Evolutionary conservation across 2,797 vertebrate species (phyloP).

Genomic region (Setipinna tenuifilis): DNA sequence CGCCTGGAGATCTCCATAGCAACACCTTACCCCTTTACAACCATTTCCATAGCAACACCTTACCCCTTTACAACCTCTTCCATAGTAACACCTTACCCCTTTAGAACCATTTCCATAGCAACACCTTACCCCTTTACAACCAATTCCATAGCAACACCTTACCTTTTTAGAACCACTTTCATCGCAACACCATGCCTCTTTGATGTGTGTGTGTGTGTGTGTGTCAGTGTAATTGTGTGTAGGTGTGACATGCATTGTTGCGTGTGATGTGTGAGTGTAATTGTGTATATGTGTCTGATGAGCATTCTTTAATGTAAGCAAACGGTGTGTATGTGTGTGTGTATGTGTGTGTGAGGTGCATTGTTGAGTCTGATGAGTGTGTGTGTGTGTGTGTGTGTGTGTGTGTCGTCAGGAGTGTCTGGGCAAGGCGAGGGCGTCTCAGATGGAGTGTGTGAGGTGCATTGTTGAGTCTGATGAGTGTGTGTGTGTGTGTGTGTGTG

Average conservation of each 20-base stretch:
- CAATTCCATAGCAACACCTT: neutral
- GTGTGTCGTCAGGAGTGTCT: constrained; percentile 73
- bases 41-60: neutral
- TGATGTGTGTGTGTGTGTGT: neutral
- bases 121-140: too few relatives aligned
- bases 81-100: neutral
- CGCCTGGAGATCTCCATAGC: neutral
- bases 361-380: neutral
- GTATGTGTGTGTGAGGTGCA: neutral
- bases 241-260: neutral
- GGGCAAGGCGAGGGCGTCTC: constrained; percentile 57
- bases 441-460: constrained; percentile 66
- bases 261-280: neutral
- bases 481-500: neutral
- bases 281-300: neutral
- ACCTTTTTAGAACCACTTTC: neutral
- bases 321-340: neutral
- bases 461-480: too few relatives aligned
- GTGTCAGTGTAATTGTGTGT: neutral
- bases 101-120: neutral
- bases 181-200: neutral
- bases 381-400: too few relatives aligned
- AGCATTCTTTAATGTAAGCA: too few relatives aligned
- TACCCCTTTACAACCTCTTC: neutral
- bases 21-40: neutral